Base-by-base conservation (phyloP, 2,113 vertebrate species). In the Microcebus jonahi region DNA sequence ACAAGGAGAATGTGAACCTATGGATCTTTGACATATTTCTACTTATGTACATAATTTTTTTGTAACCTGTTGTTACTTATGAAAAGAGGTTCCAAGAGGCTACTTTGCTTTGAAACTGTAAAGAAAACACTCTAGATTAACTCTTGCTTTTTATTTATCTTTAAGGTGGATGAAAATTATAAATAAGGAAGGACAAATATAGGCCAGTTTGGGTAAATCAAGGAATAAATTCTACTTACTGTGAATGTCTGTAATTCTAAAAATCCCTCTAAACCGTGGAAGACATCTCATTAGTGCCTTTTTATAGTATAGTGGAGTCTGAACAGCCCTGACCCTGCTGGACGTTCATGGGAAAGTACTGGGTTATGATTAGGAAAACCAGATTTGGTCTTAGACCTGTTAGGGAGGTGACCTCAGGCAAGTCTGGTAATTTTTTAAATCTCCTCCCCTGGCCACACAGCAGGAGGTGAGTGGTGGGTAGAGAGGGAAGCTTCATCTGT, bases 91-190 rank as follows among this genome's bases (percentile, higher is more conserved):
- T 87, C 71, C 23, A 70, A 70, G 42, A 73, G 63, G 39, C 34
- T 39, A 61, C 79, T 96, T 95, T 87, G 55, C 92, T 94, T 86
- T 91, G 73, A 91, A 61, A 91, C 59, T 93, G 8, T 31, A 20
- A 89, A 29, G 3, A 50, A 83, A 70, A 45, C 20, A 90, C 6
- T 75, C 15, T 76, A 75, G 29, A 53, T 20, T 34, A 63, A 67
- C 45, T 73, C 73, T 90, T 36, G 14, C 12, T 79, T 67, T 88
- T 88, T 76, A 23, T 57, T 91, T 45, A 29, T 79, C 39, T 86
- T 84, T 85, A 86, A 77, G 82, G 39, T 82, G 10, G 29, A n/a
- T 87, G 55, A 87, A 57, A 91, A 71, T 73, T 84, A 10, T 92
- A 45, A 55, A 83, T 68, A 73, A 86, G 76, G 14, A 36, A 91